Base-by-base conservation (phyloP, 2,888 invertebrate species). In the Dasysyrphus albostriatus region DNA sequence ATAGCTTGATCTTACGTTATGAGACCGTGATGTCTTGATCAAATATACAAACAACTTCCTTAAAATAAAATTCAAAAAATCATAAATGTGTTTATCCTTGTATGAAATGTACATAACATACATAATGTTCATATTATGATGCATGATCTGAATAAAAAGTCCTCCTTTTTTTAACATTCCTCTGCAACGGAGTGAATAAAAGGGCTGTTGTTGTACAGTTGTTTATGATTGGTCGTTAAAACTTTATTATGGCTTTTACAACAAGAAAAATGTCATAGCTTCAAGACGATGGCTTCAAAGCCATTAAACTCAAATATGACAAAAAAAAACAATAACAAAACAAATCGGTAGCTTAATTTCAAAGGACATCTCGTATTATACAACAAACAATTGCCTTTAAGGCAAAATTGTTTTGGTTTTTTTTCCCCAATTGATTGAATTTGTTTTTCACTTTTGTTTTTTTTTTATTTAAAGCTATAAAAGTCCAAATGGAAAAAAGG, bases 391-490 rank as follows among this genome's bases (percentile, higher is more conserved):
- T 9, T 19, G n/a, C 42, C 44, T 63, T 29, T 14, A 29, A 14
- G 42, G n/a, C 9, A 63, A 10, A 44, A 63, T 4, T 10, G 58
- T 16, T 44, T 32, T n/a, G 2, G 10, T 42, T 44, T 14, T 4
- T 7, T 8, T 14, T 24, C 2, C 16, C 3, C 10, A 29, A 16
- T 16, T 24, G 24, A 61, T 37, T 67, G 5, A 65, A 10, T 47
- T 49, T 19, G 37, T 49, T 67, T 37, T 49, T 37, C 19, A 49
- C 34, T 67, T n/a, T 63, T 29, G 32, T 63, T 44, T 10, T n/a
- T n/a, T n/a, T n/a, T n/a, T n/a, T n/a, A n/a, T n/a, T 61, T 63
- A 12, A 63, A 32, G 19, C 67, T 19, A 49, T 49, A 67, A 47
- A 49, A 49, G 16, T 19, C 37, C 34, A 19, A 49, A 47, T 3